Evolutionary conservation across 92 coral and sea anemone species (phyloP).

Genomic region (Blastomussa wellsi): DNA sequence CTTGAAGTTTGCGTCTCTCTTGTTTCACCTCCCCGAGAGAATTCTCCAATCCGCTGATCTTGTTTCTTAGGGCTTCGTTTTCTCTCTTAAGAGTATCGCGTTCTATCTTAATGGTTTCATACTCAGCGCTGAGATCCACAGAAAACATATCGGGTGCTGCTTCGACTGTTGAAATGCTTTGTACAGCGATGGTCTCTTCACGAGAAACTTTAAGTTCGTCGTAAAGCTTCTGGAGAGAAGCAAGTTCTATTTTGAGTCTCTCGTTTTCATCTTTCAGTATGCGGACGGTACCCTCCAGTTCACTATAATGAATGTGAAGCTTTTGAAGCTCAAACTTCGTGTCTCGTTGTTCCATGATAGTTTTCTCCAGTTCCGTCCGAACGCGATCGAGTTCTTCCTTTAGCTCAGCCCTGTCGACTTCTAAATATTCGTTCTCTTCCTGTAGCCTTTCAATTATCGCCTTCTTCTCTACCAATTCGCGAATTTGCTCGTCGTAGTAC

Average conservation of each 20-base stretch:
- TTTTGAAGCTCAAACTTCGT: constrained; percentile 88
- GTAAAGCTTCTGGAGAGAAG: constrained; percentile 62
- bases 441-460: constrained; percentile 85
- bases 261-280: constrained; percentile 89
- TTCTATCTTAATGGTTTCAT: constrained; percentile 70
- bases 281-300: constrained; percentile 78
- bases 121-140: constrained; percentile 57
- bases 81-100: constrained; percentile 74
- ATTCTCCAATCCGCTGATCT: constrained; percentile 58
- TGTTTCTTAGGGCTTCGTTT: constrained; percentile 67
- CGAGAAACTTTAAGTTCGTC: constrained; percentile 69
- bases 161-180: constrained; percentile 57
- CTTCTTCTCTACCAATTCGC: constrained; percentile 84
- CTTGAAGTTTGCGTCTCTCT: constrained; percentile 87
- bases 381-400: constrained; percentile 82
- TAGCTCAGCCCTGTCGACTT: constrained; percentile 71
- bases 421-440: constrained; percentile 84
- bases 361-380: constrained; percentile 76
- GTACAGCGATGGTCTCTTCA: constrained; percentile 73
- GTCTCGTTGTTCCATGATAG: constrained; percentile 82
- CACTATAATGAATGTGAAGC: constrained; percentile 79
- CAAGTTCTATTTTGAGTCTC: constrained; percentile 79
- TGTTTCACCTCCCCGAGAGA: constrained; percentile 71
- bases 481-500: constrained; percentile 83
- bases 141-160: constrained; percentile 73